Base-by-base conservation (phyloP, 2,797 vertebrate species). In the Sarcoramphus papa region DNA sequence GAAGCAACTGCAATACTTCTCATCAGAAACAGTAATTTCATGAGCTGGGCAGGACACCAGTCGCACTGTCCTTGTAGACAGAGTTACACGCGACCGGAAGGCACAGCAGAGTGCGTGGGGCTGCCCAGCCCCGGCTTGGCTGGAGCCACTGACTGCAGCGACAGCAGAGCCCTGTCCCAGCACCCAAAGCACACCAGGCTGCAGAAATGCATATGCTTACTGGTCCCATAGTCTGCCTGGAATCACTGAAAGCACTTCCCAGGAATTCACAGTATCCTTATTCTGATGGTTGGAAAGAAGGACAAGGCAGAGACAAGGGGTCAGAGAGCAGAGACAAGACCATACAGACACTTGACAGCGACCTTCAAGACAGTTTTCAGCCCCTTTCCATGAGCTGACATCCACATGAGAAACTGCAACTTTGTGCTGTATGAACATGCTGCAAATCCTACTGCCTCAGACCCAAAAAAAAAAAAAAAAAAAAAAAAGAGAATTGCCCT, bases 81-180 rank as follows among this genome's bases (percentile, higher is more conserved):
- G 33, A 0, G 2, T 27, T 19, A 16, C 14, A 15, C 0, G 1
- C 1, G 3, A 35, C 51, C 22, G 1, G 47, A 47, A 85, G 14
- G n/a, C 53, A 64, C 19, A 28, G 35, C 3, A 2, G 11, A 40
- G 5, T 0, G 25, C 0, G 2, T 10, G 69, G 31, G 25, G 48
- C 18, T 65, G 41, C 41, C 7, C n/a, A 76, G 21, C 17, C 28
- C 40, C 3, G 1, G 30, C 30, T 20, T 33, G 57, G 65, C 23
- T 75, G 72, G 24, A 65, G 37, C 22, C 56, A 31, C 19, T 2
- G 14, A 19, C 25, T 7, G 12, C 8, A 11, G 1, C 5, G 54
- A 22, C 31, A 43, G 45, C 40, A 50, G 40, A 60, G 68, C 14
- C n/a, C 62, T 37, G 24, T 6, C 23, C 57, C 40, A 74, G 45